Percentiles rank a stretch among this genome's conserved stretches.
phyloP scores from a whole-genome alignment of 30 jellyfish, hydroid and myxozoan genomes.

The Euphysa ruthae region DNA sequence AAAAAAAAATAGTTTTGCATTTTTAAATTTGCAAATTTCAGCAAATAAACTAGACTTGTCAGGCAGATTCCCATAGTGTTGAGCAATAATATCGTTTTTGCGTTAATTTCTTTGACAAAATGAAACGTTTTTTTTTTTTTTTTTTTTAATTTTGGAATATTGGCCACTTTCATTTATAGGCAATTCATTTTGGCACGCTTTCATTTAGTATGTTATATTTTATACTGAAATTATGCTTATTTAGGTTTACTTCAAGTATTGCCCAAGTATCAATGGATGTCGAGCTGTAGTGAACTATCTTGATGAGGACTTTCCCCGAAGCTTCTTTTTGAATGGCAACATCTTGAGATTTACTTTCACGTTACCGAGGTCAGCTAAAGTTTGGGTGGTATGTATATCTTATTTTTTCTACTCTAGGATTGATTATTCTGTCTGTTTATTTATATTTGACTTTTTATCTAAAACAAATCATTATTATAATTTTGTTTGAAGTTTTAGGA shows the following conservation, averaged over 20 bases:
- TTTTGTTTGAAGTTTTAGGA: no score
- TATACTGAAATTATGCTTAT: not conserved
- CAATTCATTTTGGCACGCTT: not conserved
- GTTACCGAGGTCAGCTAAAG: conserved; percentile 11
- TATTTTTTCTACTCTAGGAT: no score
- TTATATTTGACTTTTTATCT: no score
- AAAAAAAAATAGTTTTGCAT: no score
- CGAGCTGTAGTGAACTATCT: conserved; percentile 38
- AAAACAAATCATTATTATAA: no score
- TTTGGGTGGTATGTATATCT: conserved; percentile 64
- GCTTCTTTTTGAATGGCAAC: conserved; percentile 39
- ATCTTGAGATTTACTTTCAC: conserved; percentile 29
- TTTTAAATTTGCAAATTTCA: no score
- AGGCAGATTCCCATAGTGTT: no score
- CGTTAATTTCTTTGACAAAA: no score
- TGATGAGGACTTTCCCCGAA: conserved; percentile 18
- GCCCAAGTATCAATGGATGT: conserved; percentile 79
- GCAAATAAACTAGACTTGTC: no score
- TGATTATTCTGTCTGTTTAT: no score
- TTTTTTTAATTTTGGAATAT: not conserved
- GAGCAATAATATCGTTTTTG: no score
- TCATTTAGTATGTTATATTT: not conserved
- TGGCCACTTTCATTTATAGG: not conserved
- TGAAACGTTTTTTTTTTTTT: no score
- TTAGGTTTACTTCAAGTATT: conserved; percentile 24